Conservation (phyloP, 2,113 vertebrate species). For the Pterocles gutturalis region DNA sequence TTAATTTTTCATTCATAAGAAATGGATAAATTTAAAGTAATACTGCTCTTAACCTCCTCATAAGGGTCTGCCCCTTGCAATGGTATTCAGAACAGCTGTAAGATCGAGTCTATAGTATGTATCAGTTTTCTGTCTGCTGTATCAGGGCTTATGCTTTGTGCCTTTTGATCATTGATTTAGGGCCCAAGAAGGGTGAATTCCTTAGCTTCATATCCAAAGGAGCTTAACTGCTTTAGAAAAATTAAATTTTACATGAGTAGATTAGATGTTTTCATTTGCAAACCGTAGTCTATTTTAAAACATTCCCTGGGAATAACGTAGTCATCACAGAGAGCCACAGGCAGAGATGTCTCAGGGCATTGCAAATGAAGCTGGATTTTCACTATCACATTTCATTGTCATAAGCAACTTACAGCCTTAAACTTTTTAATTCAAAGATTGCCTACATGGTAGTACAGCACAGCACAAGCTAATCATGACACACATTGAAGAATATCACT, state of each 20-base stretch:
- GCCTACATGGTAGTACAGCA: neutral
- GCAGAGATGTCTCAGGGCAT: neutral
- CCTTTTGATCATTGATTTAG: slow-evolving; percentile 12
- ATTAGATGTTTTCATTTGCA: neutral
- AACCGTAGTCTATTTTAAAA: neutral
- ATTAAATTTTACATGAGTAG: neutral
- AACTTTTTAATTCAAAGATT: neutral
- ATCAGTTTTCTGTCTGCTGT: neutral
- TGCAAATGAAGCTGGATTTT: neutral
- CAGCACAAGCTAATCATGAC: neutral
- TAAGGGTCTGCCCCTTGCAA: neutral
- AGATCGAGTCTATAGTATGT: neutral
- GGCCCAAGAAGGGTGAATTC: neutral
- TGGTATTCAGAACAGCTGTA: slow-evolving; percentile 25
- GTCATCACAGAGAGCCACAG: neutral
- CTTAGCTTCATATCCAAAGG: neutral
- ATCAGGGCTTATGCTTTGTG: neutral
- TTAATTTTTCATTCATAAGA: slow-evolving; percentile 42
- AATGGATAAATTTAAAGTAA: slow-evolving; percentile 14
- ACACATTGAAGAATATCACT: neutral
- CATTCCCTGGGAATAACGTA: neutral
- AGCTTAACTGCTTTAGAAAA: slow-evolving; percentile 2
- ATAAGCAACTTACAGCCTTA: neutral
- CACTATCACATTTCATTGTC: neutral
- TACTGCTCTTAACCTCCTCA: neutral